These are phyloP conservation scores for Isurus oxyrinchus DNA, from an alignment of 2,113 vertebrate species.

Conservation along the genomic window DNA sequence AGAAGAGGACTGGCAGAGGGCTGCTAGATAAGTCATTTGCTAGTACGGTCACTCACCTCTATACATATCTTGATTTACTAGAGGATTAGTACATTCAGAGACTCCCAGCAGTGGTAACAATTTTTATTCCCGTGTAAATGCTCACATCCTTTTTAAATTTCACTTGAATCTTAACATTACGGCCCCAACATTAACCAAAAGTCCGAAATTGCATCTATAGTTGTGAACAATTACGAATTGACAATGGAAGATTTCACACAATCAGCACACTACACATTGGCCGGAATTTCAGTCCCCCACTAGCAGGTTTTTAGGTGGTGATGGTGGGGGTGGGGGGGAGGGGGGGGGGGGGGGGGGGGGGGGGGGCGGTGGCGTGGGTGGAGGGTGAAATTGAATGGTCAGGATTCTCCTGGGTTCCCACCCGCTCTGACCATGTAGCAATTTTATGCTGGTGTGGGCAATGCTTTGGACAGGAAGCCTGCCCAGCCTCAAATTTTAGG, in stretches of 20 bases:
- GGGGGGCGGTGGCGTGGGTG: too few relatives aligned
- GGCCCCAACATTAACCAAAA: not conserved
- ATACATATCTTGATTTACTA: not conserved
- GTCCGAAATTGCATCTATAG: not conserved
- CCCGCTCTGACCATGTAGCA: too few relatives aligned
- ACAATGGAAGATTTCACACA: not conserved
- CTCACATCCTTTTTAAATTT: not conserved
- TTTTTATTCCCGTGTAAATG: not conserved
- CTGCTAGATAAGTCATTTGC: not conserved
- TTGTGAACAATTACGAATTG: not conserved
- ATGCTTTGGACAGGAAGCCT: too few relatives aligned
- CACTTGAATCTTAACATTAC: not conserved
- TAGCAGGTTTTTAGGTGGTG: too few relatives aligned
- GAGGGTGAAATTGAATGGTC: too few relatives aligned
- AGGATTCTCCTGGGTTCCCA: too few relatives aligned
- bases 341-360: too few relatives aligned
- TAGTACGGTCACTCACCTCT: not conserved
- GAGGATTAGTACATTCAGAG: not conserved
- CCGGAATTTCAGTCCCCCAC: too few relatives aligned
- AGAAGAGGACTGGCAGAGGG: not conserved
- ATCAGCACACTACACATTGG: not conserved
- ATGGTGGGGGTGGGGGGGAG: too few relatives aligned
- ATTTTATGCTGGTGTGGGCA: too few relatives aligned
- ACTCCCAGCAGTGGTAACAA: not conserved
- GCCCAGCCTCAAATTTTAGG: too few relatives aligned